These are phyloP conservation scores for Fissipunctia ypsillon DNA, from an alignment of 2,888 invertebrate genomes.

Conservation along the genomic window DNA sequence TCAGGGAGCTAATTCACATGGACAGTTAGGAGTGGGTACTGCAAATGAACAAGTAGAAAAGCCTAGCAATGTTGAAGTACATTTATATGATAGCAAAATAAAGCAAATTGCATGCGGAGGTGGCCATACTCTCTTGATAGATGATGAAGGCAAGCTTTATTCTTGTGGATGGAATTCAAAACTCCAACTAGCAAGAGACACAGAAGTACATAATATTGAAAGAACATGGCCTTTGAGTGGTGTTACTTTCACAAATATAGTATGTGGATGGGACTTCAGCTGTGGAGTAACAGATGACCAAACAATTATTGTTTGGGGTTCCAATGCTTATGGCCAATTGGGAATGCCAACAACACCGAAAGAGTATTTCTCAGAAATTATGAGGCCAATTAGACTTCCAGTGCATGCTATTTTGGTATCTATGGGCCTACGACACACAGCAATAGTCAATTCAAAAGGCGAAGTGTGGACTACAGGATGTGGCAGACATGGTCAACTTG, in stretches of 20 bases:
- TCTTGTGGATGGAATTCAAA: slow-evolving; percentile 95
- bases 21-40: slow-evolving; percentile 93
- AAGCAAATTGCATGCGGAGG: slow-evolving; percentile 94
- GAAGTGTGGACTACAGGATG: slow-evolving; percentile 92
- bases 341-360: slow-evolving; percentile 89
- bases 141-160: slow-evolving; percentile 92
- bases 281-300: slow-evolving; percentile 93
- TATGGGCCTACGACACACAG: slow-evolving; percentile 93
- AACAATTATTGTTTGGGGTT: slow-evolving; percentile 95
- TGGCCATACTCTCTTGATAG: slow-evolving; percentile 93
- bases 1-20: slow-evolving; percentile 96
- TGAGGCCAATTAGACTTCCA: slow-evolving; percentile 82
- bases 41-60: slow-evolving; percentile 92
- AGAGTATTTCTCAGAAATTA: slow-evolving; percentile 81
- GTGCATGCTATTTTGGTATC: slow-evolving; percentile 91
- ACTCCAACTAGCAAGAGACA: slow-evolving; percentile 92
- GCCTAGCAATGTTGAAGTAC: slow-evolving; percentile 85
- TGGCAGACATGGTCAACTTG: slow-evolving; percentile 93
- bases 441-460: slow-evolving; percentile 91
- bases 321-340: slow-evolving; percentile 94
- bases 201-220: slow-evolving; percentile 89
- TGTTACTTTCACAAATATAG: slow-evolving; percentile 91
- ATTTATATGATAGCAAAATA: slow-evolving; percentile 88
- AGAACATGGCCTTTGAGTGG: slow-evolving; percentile 91
- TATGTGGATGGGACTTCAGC: slow-evolving; percentile 96